phyloP scores from a whole-genome alignment of 2,888 invertebrate genomes.

The Tachina lurida region DNA sequence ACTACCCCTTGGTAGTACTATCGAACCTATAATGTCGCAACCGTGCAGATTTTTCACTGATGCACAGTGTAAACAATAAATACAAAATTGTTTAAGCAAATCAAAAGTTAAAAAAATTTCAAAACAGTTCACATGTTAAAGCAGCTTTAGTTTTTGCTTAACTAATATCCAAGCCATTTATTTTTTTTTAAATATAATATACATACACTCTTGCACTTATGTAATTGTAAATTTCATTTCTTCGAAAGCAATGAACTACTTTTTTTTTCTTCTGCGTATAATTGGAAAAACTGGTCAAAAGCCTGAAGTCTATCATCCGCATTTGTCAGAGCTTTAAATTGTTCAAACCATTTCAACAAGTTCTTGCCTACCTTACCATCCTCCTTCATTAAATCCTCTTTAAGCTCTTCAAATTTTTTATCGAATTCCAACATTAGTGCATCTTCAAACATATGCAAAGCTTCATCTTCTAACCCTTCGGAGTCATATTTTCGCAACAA shows the following conservation, averaged over 20 bases:
- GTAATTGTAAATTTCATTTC: background rate
- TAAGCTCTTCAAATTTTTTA: constrained; percentile 28
- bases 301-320: constrained; percentile 26
- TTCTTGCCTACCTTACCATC: background rate
- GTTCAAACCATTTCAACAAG: constrained; percentile 11
- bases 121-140: too few relatives aligned
- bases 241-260: background rate
- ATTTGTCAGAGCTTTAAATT: constrained; percentile 1
- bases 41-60: too few relatives aligned
- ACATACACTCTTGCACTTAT: background rate
- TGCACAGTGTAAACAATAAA: too few relatives aligned
- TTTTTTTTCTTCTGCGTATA: background rate
- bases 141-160: too few relatives aligned
- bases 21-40: too few relatives aligned
- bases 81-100: too few relatives aligned
- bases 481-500: constrained; percentile 57
- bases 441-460: constrained; percentile 31
- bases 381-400: constrained; percentile 8
- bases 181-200: too few relatives aligned
- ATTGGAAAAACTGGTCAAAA: constrained; percentile 10
- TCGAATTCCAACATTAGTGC: constrained; percentile 43
- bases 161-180: too few relatives aligned
- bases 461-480: constrained; percentile 57
- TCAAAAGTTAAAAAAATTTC: too few relatives aligned
- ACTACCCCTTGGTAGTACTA: too few relatives aligned